Conservation (phyloP, 2,113 vertebrate genomes). For the Formicarius rufipectus region DNA sequence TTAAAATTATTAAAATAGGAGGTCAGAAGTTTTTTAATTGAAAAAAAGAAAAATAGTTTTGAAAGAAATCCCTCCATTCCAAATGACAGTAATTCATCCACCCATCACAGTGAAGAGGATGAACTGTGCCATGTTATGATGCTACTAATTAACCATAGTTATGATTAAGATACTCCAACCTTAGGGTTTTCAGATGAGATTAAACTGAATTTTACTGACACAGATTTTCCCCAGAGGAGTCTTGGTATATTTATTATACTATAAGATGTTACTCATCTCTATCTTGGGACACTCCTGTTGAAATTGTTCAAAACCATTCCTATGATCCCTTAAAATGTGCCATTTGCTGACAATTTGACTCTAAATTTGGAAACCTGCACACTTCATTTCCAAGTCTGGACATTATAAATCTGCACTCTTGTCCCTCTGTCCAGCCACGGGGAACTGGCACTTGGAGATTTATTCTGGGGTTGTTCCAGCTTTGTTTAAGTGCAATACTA, state of each 20-base stretch:
- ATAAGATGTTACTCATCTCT: background rate
- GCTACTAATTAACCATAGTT: background rate
- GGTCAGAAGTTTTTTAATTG: background rate
- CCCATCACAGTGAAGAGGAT: background rate
- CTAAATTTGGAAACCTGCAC: background rate
- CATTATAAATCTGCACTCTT: background rate
- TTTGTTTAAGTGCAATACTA: background rate
- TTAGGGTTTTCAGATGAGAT: background rate
- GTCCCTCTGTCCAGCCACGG: background rate
- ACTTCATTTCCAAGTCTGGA: background rate
- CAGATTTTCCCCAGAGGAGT: background rate
- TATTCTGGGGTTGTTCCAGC: background rate
- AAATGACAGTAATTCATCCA: background rate
- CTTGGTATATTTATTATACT: background rate
- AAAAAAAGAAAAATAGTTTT: background rate
- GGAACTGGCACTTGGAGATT: background rate
- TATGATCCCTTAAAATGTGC: accelerated
- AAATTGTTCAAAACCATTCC: background rate
- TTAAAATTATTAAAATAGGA: background rate
- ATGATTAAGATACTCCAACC: background rate
- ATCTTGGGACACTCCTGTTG: background rate
- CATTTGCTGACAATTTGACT: background rate
- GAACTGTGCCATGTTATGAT: background rate
- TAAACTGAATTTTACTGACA: background rate
- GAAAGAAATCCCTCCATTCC: background rate